Evolutionary conservation across 2,888 invertebrate genomes (phyloP).

Genomic region (Ernsta delagoae): DNA sequence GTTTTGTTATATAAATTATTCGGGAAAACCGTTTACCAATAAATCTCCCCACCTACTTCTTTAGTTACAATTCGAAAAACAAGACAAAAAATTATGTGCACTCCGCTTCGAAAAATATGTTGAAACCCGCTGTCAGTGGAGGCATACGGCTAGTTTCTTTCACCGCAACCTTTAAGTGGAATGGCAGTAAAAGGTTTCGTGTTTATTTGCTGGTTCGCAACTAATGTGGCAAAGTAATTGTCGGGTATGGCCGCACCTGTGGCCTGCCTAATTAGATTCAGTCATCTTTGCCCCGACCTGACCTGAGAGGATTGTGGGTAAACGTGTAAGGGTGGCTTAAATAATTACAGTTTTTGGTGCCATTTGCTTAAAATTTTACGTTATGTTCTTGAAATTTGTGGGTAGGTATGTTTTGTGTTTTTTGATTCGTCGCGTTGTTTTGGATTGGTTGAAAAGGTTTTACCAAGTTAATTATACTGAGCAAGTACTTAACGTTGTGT

Average conservation of each 20-base stretch:
- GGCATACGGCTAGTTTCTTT: slow-evolving; percentile 44
- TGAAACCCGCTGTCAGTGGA: slow-evolving; percentile 35
- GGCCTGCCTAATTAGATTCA: slow-evolving; percentile 37
- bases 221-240: slow-evolving; percentile 66
- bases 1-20: too few relatives aligned
- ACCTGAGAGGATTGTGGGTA: neutral
- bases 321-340: neutral
- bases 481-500: too few relatives aligned
- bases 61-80: too few relatives aligned
- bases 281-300: slow-evolving; percentile 31
- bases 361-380: slow-evolving; percentile 4
- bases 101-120: too few relatives aligned
- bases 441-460: too few relatives aligned
- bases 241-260: slow-evolving; percentile 42
- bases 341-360: slow-evolving; percentile 8
- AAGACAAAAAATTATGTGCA: too few relatives aligned
- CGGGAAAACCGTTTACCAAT: too few relatives aligned
- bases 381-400: neutral
- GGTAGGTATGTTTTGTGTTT: too few relatives aligned
- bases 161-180: slow-evolving; percentile 57
- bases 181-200: slow-evolving; percentile 58
- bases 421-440: too few relatives aligned
- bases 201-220: slow-evolving; percentile 58
- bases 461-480: too few relatives aligned
- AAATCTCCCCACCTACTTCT: too few relatives aligned